Evolutionary conservation across 2,888 invertebrate species (phyloP).

Genomic region (Agonum fuliginosum): DNA sequence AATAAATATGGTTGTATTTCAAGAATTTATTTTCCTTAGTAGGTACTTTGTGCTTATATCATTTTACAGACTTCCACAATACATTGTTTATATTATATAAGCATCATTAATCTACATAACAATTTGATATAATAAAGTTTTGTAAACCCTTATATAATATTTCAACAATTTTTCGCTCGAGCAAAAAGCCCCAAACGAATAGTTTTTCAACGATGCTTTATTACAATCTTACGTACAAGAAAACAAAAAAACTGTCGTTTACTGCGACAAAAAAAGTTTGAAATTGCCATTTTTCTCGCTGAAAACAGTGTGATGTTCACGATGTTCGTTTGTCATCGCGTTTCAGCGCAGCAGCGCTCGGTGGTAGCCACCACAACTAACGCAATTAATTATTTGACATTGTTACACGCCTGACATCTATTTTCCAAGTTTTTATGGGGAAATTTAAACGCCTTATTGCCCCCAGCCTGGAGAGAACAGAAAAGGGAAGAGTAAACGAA

Average conservation of each 20-base stretch:
- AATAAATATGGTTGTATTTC: too few species aligned
- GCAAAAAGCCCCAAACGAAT: not conserved
- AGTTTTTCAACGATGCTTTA: constrained; percentile 23
- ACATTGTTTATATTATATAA: too few species aligned
- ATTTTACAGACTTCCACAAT: too few species aligned
- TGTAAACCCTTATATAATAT: too few species aligned
- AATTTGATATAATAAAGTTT: too few species aligned
- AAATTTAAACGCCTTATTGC: constrained; percentile 29
- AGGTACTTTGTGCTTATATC: too few species aligned
- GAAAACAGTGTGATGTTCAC: constrained; percentile 33
- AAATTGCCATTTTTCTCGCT: constrained; percentile 45
- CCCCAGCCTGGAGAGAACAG: too few species aligned
- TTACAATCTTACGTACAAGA: constrained; percentile 23
- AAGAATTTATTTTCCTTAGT: too few species aligned
- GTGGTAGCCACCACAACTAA: constrained; percentile 10
- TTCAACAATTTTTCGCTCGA: not conserved
- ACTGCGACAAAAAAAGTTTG: constrained; percentile 37
- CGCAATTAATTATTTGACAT: constrained; percentile 49
- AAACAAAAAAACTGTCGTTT: constrained; percentile 30
- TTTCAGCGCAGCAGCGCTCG: not conserved
- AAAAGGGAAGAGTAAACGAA: too few species aligned
- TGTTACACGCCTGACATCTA: constrained; percentile 39
- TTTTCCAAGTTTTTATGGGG: constrained; percentile 40
- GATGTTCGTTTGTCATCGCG: constrained; percentile 34
- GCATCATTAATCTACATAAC: too few species aligned